phyloP scores from a whole-genome alignment of 2,888 invertebrate genomes.

The Schizotus pectinicornis region DNA sequence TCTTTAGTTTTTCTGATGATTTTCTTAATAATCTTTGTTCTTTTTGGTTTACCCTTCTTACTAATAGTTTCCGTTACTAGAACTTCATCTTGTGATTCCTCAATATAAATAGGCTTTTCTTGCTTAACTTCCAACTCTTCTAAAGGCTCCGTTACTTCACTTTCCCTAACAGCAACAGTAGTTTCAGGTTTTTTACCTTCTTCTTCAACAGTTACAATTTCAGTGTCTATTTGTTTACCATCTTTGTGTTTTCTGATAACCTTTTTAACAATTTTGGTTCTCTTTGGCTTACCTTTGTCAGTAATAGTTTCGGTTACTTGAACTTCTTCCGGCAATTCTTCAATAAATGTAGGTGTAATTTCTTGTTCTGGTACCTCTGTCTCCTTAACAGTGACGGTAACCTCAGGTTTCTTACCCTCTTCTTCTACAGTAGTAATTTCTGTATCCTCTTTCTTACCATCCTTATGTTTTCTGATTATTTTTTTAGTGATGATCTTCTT shows the following conservation, averaged over 20 bases:
- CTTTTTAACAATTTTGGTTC: slow-evolving; percentile 47
- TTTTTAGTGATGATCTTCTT: slow-evolving; percentile 40
- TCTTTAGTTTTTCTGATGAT: slow-evolving; percentile 40
- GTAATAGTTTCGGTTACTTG: slow-evolving; percentile 48
- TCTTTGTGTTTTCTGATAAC: slow-evolving; percentile 28
- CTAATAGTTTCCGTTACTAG: slow-evolving; percentile 45
- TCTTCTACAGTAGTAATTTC: slow-evolving; percentile 59
- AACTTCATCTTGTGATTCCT: slow-evolving; percentile 31
- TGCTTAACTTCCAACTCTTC: not conserved
- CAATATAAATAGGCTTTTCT: too few relatives aligned
- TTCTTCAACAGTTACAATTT: slow-evolving; percentile 58
- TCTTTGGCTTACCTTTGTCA: slow-evolving; percentile 45
- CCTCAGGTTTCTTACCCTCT: slow-evolving; percentile 57
- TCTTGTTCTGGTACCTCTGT: slow-evolving; percentile 30
- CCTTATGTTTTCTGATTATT: slow-evolving; percentile 48
- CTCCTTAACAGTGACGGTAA: slow-evolving; percentile 46
- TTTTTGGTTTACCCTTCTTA: slow-evolving; percentile 45
- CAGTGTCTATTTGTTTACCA: slow-evolving; percentile 47
- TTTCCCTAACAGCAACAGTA: slow-evolving; percentile 37
- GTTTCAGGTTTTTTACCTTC: slow-evolving; percentile 50
- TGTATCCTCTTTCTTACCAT: slow-evolving; percentile 52
- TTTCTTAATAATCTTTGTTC: slow-evolving; percentile 40
- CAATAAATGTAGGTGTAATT: slow-evolving; percentile 37
- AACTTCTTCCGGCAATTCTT: slow-evolving; percentile 46
- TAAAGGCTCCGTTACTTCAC: slow-evolving; percentile 17